A percentile compares a stretch with the other conserved stretches of the same genome.
Evolutionary conservation across 2,113 vertebrate species (phyloP).

Genomic region (Chauna torquata): DNA sequence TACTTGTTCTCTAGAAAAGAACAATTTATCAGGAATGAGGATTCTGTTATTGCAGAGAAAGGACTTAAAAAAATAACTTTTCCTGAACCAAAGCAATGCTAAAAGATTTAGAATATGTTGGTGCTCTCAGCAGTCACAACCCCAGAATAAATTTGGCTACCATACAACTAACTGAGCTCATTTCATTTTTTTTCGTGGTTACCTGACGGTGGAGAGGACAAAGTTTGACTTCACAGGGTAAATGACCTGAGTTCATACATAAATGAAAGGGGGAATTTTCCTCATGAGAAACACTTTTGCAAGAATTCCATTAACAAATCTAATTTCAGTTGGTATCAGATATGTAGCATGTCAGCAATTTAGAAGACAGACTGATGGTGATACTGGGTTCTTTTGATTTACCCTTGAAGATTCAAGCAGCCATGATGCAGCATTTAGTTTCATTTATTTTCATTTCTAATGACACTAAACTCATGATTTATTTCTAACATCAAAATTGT

Average conservation of each 20-base stretch:
- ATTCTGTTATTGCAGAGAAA: not conserved
- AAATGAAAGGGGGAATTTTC: not conserved
- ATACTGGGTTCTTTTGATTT: not conserved
- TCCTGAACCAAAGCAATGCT: not conserved
- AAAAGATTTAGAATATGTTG: not conserved
- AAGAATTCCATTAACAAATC: not conserved
- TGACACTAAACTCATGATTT: not conserved
- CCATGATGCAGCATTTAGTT: not conserved
- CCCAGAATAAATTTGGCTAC: not conserved
- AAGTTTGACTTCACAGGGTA: not conserved
- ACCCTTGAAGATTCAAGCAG: not conserved
- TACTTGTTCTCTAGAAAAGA: not conserved
- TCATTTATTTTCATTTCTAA: not conserved
- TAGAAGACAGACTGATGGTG: not conserved
- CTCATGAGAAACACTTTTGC: not conserved
- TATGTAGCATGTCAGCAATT: not conserved
- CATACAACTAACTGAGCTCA: not conserved
- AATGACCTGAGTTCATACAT: not conserved
- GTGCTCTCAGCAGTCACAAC: not conserved
- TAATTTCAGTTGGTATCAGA: not conserved
- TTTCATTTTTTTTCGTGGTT: not conserved
- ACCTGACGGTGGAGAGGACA: not conserved
- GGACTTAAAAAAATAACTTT: not conserved
- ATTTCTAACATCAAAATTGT: not conserved
- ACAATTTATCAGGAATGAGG: not conserved